These are phyloP conservation scores for Pelecanus crispus DNA, from an alignment of 2,113 vertebrate species.

Conservation along the genomic window DNA sequence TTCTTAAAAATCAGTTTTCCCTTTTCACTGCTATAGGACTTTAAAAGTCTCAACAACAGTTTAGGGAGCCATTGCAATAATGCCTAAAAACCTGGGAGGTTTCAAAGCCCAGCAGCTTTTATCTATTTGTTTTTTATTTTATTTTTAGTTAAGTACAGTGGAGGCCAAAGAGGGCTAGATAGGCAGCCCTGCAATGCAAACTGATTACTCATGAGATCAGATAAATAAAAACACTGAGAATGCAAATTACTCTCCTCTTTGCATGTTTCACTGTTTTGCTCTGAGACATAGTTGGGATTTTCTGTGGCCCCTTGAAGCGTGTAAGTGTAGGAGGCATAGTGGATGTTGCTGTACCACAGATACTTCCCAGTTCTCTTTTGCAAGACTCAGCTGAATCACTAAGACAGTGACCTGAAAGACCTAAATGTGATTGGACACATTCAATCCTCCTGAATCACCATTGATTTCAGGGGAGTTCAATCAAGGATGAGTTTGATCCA, in stretches of 20 bases:
- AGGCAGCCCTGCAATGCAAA: neutral
- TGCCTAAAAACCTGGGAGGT: neutral
- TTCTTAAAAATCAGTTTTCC: neutral
- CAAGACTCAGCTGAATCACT: neutral
- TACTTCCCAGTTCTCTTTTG: neutral
- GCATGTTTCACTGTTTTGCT: neutral
- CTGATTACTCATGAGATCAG: neutral
- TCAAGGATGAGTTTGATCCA: slow-evolving; percentile 5
- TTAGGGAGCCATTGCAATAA: neutral
- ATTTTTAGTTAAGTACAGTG: neutral
- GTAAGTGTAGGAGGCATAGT: neutral
- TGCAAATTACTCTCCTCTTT: neutral
- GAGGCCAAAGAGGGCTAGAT: neutral
- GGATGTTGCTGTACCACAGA: neutral
- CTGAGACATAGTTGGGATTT: neutral
- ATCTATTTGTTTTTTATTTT: neutral
- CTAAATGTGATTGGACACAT: slow-evolving; percentile 1
- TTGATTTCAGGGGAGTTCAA: slow-evolving; percentile 3
- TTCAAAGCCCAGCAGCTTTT: slow-evolving; percentile 13
- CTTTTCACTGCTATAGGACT: neutral
- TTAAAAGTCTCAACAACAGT: neutral
- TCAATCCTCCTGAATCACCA: slow-evolving; percentile 17
- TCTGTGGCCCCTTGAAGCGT: neutral
- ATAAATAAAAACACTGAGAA: neutral
- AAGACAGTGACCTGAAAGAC: neutral